A percentile compares a stretch with the other conserved stretches of the same genome.
phyloP scores from a whole-genome alignment of 2,113 vertebrate species.

The Osmerus mordax region DNA sequence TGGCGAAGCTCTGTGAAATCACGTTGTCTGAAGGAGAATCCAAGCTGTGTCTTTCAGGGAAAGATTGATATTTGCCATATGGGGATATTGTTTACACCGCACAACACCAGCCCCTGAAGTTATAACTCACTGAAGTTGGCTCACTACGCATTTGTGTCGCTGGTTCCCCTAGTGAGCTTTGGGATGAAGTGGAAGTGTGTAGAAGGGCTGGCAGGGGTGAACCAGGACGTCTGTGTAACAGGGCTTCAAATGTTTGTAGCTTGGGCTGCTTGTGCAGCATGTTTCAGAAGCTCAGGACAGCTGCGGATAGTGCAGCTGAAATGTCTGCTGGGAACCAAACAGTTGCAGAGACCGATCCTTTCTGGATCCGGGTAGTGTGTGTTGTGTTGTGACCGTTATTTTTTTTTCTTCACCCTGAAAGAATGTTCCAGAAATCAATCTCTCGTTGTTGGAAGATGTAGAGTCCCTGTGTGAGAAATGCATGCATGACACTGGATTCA shows the following conservation, averaged over 20 bases:
- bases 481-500: not conserved
- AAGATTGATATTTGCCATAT: conserved; percentile 12
- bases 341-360: not conserved
- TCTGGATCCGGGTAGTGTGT: too few relatives aligned
- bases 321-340: not conserved
- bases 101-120: not conserved
- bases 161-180: not conserved
- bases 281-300: not conserved
- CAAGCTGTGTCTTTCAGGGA: conserved; percentile 6
- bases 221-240: not conserved
- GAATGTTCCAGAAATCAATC: too few relatives aligned
- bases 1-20: not conserved
- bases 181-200: not conserved
- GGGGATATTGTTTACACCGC: not conserved
- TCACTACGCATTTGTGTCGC: not conserved
- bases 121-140: conserved; percentile 7
- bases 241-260: not conserved
- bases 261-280: not conserved
- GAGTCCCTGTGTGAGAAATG: too few relatives aligned
- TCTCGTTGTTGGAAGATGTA: too few relatives aligned
- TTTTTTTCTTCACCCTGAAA: too few relatives aligned
- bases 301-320: not conserved
- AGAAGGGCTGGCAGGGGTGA: not conserved
- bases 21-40: not conserved
- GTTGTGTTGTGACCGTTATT: too few relatives aligned